Evolutionary conservation across 2,797 vertebrate species (phyloP), one percentile per base, ranked within the genome.

Genomic region (Oophaga sylvatica): DNA sequence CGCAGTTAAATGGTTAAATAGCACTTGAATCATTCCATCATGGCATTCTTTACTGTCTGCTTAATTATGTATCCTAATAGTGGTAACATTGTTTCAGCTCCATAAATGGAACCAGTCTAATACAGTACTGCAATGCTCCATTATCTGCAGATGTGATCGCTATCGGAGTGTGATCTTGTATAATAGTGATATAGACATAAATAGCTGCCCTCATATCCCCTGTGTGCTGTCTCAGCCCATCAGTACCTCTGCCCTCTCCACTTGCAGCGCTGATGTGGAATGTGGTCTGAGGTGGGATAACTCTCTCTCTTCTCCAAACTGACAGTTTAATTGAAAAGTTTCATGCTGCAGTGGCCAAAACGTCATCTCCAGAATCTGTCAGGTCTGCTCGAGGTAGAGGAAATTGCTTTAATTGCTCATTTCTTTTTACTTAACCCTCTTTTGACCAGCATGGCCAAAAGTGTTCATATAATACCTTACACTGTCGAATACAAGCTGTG

Each of bases 241-340:
- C 73, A 87, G 48, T 87, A 59, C 62, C 73, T 76, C 80, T 78
- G 63, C 80, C 80, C 45, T 63, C 76, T 87, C 63, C 73, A 78
- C 62, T 78, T 59, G 73, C 81, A 78, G 22, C 68, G 62, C 29
- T 87, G 63, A 87, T 87, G 73, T 68, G 73, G 48, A 87, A 68
- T 83, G 81, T 77, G 71, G 80, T 63, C 60, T 79, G 81, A 68
- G 73, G 26, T 80, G 76, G 67, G 81, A 88, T 80, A 88, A 80
- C 56, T 84, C 82, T 80, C 79, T 73, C 76, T 79, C 76, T 67
- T 73, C 56, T 75, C 83, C 29, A 71, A 67, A 56, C 83, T 88
- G 87, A 88, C 87, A 85, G 83, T 85, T 81, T 88, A 88, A 85
- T 87, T 83, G 86, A 87, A 87, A 87, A 87, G 77, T 85, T 88